Base-by-base conservation (phyloP, 1,140 invertebrate genomes). In the Papilio xuthus region DNA sequence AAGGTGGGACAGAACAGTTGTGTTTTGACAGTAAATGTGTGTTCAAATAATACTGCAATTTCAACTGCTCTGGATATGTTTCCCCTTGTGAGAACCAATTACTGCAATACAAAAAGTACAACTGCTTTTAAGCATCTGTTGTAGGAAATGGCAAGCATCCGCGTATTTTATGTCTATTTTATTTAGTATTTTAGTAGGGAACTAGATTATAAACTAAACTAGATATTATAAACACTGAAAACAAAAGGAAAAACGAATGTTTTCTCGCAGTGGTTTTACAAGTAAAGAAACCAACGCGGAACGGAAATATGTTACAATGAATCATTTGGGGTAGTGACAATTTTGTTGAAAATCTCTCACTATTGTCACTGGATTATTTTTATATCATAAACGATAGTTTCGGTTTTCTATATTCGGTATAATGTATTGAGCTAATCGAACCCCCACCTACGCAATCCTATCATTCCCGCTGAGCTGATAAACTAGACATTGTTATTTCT, bases 401-500 rank as follows among this genome's bases (percentile, higher is more conserved):
- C 23, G 56, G 20, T 71, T n/a, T n/a, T n/a, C n/a, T n/a, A n/a
- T n/a, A n/a, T n/a, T n/a, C n/a, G n/a, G n/a, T n/a, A n/a, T n/a
- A 41, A 41, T 47, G 18, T 50, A 44, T n/a, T 12, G 13, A 23
- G 12, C 0, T 44, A 73, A 73, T 47, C 71, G 41, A 47, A 26
- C 41, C 41, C 20, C 42, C 42, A 47, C 71, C 71, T 47, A 73
- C 71, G 20, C 71, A 47, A 44, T 18, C 12, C n/a, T 42, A 44
- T 63, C 13, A 20, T 73, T 73, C 41, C 71, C 71, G 42, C 71
- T 73, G 41, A 73, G 71, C 23, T 18, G n/a, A 42, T 15, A 44
- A 10, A 71, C 41, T 20, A 44, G 20, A 71, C 70, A 47, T 69
- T 37, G 67, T 50, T 73, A 73, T 73, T 47, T 26, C 37, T 18